phyloP scores from a whole-genome alignment of 1,140 invertebrate genomes.

The Hormaphis cornu region DNA sequence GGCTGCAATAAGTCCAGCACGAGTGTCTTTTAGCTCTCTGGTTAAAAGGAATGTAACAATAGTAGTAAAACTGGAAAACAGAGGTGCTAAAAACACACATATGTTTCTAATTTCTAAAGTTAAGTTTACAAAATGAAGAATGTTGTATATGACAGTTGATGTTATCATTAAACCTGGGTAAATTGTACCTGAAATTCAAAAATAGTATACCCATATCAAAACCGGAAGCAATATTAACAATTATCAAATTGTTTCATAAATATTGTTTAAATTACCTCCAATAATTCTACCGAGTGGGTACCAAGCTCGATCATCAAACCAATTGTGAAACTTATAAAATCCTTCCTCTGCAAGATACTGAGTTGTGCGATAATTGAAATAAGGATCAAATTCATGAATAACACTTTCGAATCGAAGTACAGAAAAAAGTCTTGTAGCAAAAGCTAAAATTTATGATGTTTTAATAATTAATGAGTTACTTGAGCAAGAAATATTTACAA shows the following conservation, averaged over 20 bases:
- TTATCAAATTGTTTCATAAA: no score
- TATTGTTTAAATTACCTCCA: slow-evolving; percentile 53
- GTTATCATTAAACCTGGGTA: slow-evolving; percentile 98
- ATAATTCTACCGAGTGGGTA: slow-evolving; percentile 96
- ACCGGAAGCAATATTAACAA: not conserved
- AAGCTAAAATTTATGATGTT: slow-evolving; percentile 68
- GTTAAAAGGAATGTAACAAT: slow-evolving; percentile 92
- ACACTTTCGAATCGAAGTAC: slow-evolving; percentile 96
- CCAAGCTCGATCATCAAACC: slow-evolving; percentile 99
- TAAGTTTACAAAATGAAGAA: slow-evolving; percentile 82
- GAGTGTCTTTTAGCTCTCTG: slow-evolving; percentile 87
- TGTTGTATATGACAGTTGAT: slow-evolving; percentile 80
- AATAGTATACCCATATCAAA: not conserved
- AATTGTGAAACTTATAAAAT: slow-evolving; percentile 97
- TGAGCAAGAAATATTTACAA: slow-evolving; percentile 17
- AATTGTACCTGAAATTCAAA: slow-evolving; percentile 65
- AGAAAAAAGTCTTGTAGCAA: slow-evolving; percentile 88
- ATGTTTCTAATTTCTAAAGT: slow-evolving; percentile 95
- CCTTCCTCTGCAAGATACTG: slow-evolving; percentile 89
- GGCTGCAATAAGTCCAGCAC: slow-evolving; percentile 85
- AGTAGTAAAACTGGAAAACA: slow-evolving; percentile 93
- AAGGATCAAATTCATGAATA: slow-evolving; percentile 98
- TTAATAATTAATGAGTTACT: slow-evolving; percentile 31
- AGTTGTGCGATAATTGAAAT: slow-evolving; percentile 97
- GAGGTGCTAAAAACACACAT: slow-evolving; percentile 93